These are phyloP conservation scores for Sminthurinus aureus DNA, from an alignment of 2,888 invertebrate species.

Conservation along the genomic window DNA sequence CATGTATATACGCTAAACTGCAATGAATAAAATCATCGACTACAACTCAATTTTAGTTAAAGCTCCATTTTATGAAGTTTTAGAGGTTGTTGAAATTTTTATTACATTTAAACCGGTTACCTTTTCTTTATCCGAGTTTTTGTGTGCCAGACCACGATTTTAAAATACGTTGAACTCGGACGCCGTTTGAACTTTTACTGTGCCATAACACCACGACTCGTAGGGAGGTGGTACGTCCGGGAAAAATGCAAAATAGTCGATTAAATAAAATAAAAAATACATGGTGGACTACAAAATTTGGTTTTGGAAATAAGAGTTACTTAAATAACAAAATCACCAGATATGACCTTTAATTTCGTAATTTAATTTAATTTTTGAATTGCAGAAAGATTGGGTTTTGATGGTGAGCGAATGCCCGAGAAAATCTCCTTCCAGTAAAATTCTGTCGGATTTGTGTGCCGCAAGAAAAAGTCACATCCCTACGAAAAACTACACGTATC, in stretches of 20 bases:
- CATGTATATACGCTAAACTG: too few species aligned
- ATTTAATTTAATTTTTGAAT: not conserved
- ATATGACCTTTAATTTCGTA: not conserved
- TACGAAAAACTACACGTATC: constrained; percentile 46
- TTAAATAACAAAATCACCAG: not conserved
- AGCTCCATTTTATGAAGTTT: too few species aligned
- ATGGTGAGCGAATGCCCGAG: constrained; percentile 54
- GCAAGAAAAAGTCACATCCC: not conserved
- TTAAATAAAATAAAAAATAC: not conserved
- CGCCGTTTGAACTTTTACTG: not conserved
- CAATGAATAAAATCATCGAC: too few species aligned
- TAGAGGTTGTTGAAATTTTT: too few species aligned
- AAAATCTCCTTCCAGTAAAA: not conserved
- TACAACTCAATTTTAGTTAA: too few species aligned
- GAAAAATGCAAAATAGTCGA: not conserved
- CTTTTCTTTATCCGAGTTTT: not conserved
- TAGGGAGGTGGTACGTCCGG: not conserved
- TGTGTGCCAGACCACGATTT: not conserved
- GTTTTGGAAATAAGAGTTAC: not conserved
- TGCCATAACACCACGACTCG: not conserved
- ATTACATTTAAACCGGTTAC: not conserved
- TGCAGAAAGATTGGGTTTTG: constrained; percentile 34
- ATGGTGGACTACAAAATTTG: not conserved
- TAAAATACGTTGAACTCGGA: not conserved
- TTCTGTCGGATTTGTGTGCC: constrained; percentile 34